Evolutionary conservation across 2,888 invertebrate genomes (phyloP), one percentile per base, ranked within the genome.

Genomic region (Leptopilina drosophilae): DNA sequence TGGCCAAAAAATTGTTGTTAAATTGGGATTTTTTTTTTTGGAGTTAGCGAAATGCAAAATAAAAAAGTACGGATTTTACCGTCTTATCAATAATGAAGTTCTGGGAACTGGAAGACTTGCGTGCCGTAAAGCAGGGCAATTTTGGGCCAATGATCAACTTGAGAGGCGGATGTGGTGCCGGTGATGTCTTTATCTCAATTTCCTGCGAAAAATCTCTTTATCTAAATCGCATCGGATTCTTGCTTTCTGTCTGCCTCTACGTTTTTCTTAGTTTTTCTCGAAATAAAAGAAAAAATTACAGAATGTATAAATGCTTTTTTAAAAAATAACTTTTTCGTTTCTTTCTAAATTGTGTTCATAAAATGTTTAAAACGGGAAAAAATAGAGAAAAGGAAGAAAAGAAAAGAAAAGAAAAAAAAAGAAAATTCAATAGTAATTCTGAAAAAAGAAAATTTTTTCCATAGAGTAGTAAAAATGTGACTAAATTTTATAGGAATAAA

Each of bases 81-180:
- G 90, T 90, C 89, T 90, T 91, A 89, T 89, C 89, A 87, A 91
- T 85, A 90, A 91, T 91, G 90, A 90, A 91, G 89, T 89, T 90
- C 90, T 89, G 90, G 88, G 89, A 89, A 90, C 89, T 87, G 87
- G 87, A 88, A 88, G 88, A 85, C 89, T 91, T 91, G 91, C 90
- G 91, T 88, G 89, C 87, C 82, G 89, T 86, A 87, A 90, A 86
- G 86, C 89, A 88, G 87, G 91, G 89, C 90, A 90, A 87, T 90
- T 91, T 91, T 84, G 91, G 91, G 85, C 91, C 91, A 87, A 91
- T 88, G 87, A 89, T 87, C 87, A 88, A 87, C 88, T 90, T 89
- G 87, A 89, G 88, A 89, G 88, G 89, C 87, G 89, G 89, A 88
- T 89, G 89, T 87, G 90, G 89, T 87, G 89, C 88, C 84, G 83